phyloP scores from a whole-genome alignment of 2,797 vertebrate species.

The Cyclopterus lumpus region DNA sequence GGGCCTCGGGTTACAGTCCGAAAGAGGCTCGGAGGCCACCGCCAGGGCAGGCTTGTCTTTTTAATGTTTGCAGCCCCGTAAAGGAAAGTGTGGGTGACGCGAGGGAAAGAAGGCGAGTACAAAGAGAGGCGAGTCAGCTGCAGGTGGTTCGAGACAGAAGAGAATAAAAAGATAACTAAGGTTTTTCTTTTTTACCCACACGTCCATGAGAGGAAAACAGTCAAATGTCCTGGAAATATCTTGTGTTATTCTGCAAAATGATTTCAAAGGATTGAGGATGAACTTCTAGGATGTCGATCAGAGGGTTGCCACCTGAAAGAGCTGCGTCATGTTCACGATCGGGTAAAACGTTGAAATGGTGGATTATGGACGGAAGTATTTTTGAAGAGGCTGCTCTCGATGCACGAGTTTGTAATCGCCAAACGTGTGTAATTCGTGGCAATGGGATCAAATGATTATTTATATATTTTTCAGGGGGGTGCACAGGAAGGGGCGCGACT shows the following conservation, averaged over 20 bases:
- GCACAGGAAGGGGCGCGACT: too few species aligned
- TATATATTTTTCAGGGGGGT: too few species aligned
- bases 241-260: background rate
- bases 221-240: background rate
- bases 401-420: too few species aligned
- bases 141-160: slow-evolving; percentile 19
- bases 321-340: background rate
- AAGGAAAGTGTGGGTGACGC: slow-evolving; percentile 27
- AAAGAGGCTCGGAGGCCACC: slow-evolving; percentile 11
- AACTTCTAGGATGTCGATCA: too few species aligned
- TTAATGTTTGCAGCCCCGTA: background rate
- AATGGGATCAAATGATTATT: too few species aligned
- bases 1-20: slow-evolving; percentile 29
- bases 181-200: too few species aligned
- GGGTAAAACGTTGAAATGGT: background rate
- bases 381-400: too few species aligned
- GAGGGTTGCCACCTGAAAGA: background rate
- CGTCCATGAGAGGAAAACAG: background rate
- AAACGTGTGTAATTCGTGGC: too few species aligned
- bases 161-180: too few species aligned
- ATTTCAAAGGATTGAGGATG: too few species aligned
- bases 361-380: too few species aligned
- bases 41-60: background rate
- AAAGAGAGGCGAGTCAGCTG: slow-evolving; percentile 15
- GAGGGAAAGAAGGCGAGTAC: background rate